These are phyloP conservation scores for Sternarchorhynchus goeldii DNA, from an alignment of 2,797 vertebrate species.

Conservation along the genomic window DNA sequence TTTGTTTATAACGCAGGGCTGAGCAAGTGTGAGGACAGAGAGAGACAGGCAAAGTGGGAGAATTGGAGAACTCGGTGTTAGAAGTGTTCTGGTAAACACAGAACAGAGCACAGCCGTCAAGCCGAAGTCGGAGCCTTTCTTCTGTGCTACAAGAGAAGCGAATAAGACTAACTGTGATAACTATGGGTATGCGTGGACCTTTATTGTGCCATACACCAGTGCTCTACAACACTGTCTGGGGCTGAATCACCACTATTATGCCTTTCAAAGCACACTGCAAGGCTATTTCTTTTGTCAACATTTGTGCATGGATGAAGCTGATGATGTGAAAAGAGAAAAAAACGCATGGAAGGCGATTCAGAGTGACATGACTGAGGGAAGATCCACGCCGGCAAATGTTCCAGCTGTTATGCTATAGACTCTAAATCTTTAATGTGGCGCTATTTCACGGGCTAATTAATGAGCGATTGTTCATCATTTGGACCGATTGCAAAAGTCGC, in stretches of 20 bases:
- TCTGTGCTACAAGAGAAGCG: neutral
- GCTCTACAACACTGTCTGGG: neutral
- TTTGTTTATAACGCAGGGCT: neutral
- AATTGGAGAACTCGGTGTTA: neutral
- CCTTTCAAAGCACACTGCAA: neutral
- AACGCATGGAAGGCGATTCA: constrained; percentile 16
- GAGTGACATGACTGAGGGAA: constrained; percentile 24
- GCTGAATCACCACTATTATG: constrained; percentile 7
- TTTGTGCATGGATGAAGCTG: neutral
- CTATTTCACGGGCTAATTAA: constrained; percentile 39
- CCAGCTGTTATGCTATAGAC: constrained; percentile 31
- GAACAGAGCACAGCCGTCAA: neutral
- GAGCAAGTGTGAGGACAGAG: neutral
- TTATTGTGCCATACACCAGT: neutral
- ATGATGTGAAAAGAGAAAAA: constrained; percentile 21
- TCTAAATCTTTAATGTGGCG: constrained; percentile 40
- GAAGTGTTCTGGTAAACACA: neutral
- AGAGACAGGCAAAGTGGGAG: too few relatives aligned
- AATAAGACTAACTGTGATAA: constrained; percentile 9
- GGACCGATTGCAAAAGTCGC: constrained; percentile 35
- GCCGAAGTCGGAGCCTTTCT: neutral
- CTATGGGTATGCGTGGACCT: neutral
- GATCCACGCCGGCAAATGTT: constrained; percentile 15
- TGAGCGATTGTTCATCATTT: constrained; percentile 34
- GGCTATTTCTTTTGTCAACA: neutral